phyloP scores from a whole-genome alignment of 2,113 vertebrate genomes.

The Stigmatopora nigra region DNA sequence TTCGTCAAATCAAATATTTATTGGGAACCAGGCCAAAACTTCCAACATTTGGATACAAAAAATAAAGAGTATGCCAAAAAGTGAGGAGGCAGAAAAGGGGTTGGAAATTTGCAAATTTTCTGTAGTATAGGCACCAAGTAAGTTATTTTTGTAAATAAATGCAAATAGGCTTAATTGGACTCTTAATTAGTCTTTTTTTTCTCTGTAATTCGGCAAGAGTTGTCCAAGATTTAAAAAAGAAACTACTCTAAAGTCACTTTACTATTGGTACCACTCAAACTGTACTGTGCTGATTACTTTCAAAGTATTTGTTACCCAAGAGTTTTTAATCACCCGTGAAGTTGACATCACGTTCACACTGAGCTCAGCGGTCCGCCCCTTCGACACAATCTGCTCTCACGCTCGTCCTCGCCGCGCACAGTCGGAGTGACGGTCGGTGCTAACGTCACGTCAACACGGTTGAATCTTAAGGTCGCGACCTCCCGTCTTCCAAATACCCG shows the following conservation, averaged over 20 bases:
- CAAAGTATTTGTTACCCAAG: background rate
- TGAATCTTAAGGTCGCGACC: slow-evolving; percentile 1
- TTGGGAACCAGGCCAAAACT: background rate
- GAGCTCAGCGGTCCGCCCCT: slow-evolving; percentile 39
- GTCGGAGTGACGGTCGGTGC: slow-evolving; percentile 19
- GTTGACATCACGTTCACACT: slow-evolving; percentile 33
- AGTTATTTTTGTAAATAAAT: background rate
- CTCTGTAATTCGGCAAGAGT: background rate
- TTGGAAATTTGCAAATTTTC: background rate
- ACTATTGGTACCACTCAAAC: background rate
- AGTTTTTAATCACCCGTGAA: slow-evolving; percentile 24
- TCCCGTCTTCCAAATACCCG: background rate
- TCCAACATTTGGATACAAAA: background rate
- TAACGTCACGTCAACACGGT: slow-evolving; percentile 2
- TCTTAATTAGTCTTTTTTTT: background rate
- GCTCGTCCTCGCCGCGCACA: slow-evolving; percentile 27
- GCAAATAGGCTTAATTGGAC: background rate
- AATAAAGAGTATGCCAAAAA: too few relatives aligned
- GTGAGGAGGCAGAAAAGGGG: too few relatives aligned
- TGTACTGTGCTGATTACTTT: background rate
- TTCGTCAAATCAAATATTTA: slow-evolving; percentile 15
- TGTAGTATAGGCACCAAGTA: background rate
- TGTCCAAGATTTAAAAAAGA: background rate
- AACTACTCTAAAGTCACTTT: background rate
- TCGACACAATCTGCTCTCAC: slow-evolving; percentile 39